Evolutionary conservation across 1,140 invertebrate species (phyloP).

Genomic region (Aphaenogaster ashmeadi): DNA sequence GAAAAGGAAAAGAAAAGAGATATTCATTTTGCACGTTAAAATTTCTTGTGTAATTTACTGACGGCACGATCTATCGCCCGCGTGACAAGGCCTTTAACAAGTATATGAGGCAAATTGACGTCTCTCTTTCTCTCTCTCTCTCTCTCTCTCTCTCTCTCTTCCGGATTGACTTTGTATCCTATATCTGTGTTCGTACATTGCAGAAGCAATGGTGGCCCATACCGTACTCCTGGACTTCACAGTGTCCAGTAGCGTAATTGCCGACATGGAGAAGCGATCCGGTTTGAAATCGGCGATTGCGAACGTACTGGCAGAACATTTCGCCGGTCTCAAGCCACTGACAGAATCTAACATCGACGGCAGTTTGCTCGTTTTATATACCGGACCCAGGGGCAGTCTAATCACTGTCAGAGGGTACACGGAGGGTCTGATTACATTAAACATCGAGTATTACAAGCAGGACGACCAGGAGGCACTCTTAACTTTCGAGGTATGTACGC

Average conservation of each 20-base stretch:
- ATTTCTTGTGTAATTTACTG: neutral
- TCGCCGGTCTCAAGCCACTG: slow-evolving; percentile 90
- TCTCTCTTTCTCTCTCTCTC: neutral
- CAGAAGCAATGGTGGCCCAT: slow-evolving; percentile 91
- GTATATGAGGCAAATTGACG: neutral
- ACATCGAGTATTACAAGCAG: slow-evolving; percentile 93
- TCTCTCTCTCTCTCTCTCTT: neutral
- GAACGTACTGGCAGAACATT: slow-evolving; percentile 90
- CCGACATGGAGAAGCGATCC: slow-evolving; percentile 90
- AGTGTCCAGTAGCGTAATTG: slow-evolving; percentile 90
- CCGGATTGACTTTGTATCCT: neutral
- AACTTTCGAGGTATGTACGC: slow-evolving; percentile 90
- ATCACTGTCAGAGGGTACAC: slow-evolving; percentile 91
- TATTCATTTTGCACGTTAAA: neutral
- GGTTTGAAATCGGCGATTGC: slow-evolving; percentile 90
- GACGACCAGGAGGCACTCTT: slow-evolving; percentile 91
- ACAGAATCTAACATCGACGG: slow-evolving; percentile 89
- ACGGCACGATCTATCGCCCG: neutral
- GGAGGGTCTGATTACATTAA: slow-evolving; percentile 92
- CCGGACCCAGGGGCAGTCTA: slow-evolving; percentile 90
- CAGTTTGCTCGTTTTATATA: slow-evolving; percentile 90
- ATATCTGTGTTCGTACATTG: slow-evolving; percentile 12
- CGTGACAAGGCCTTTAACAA: neutral
- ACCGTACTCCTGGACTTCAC: slow-evolving; percentile 94
- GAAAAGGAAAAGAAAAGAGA: neutral